Percentiles rank a stretch among this genome's conserved stretches.
phyloP scores from a whole-genome alignment of 2,113 vertebrate genomes.

The Acrocephalus arundinaceus region DNA sequence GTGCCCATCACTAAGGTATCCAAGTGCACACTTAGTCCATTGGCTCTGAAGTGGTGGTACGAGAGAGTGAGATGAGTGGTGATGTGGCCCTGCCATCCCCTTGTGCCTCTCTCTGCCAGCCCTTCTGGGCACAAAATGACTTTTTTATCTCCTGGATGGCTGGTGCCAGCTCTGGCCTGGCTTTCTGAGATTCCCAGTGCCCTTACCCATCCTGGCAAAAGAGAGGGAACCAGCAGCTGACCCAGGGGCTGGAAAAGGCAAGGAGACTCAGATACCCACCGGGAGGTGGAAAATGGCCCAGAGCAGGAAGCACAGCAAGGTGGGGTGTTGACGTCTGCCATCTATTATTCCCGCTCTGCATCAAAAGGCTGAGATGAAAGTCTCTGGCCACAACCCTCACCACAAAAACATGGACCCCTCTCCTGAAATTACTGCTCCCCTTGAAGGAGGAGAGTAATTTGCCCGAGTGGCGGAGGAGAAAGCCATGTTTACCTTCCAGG shows the following conservation, averaged over 20 bases:
- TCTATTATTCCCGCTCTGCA: slow-evolving; percentile 15
- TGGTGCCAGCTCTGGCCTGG: neutral
- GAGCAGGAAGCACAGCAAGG: neutral
- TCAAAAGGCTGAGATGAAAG: slow-evolving; percentile 61
- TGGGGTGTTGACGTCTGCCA: neutral
- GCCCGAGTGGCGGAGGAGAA: neutral
- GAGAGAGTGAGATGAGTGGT: neutral
- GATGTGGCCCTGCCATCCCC: neutral
- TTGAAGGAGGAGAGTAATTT: slow-evolving; percentile 35
- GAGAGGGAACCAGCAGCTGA: neutral
- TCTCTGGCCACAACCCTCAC: neutral
- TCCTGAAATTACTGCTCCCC: slow-evolving; percentile 11
- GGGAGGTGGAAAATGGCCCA: neutral
- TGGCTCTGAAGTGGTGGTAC: neutral
- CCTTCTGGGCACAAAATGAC: neutral
- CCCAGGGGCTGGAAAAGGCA: neutral
- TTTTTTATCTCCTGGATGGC: neutral
- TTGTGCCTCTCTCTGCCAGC: neutral
- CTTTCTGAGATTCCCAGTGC: neutral
- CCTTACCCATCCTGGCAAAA: neutral
- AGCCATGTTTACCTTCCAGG: slow-evolving; percentile 47
- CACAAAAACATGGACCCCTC: neutral
- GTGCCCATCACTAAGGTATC: neutral
- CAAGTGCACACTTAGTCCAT: rapidly evolving
- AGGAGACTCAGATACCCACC: neutral